These are phyloP conservation scores for Sisor rabdophorus DNA, from an alignment of 2,113 vertebrate species.

Conservation along the genomic window DNA sequence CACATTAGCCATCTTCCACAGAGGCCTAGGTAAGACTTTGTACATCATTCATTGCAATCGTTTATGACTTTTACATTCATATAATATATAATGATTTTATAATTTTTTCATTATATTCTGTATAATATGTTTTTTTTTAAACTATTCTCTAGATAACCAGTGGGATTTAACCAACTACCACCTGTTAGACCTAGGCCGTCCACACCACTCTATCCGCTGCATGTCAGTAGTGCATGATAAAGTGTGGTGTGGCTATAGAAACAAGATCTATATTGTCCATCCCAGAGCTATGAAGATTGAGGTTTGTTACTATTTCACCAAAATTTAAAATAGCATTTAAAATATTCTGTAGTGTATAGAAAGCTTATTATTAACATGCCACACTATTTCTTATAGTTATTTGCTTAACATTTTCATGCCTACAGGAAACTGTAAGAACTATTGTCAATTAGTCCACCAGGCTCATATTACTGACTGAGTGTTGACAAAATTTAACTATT, in stretches of 20 bases:
- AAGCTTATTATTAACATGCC: not conserved
- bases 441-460: not conserved
- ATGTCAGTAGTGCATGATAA: slow-evolving; percentile 94
- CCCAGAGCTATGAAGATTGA: slow-evolving; percentile 98
- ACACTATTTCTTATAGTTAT: not conserved
- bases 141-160: slow-evolving; percentile 75
- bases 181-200: slow-evolving; percentile 91
- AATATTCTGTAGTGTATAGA: not conserved
- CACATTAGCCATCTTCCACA: slow-evolving; percentile 93
- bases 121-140: slow-evolving; percentile 5
- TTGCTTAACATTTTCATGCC: not conserved
- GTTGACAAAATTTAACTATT: not conserved
- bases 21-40: slow-evolving; percentile 75
- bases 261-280: slow-evolving; percentile 96
- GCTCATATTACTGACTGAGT: not conserved
- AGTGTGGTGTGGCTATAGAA: slow-evolving; percentile 97
- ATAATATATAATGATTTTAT: not conserved
- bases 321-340: not conserved
- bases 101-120: too few species aligned
- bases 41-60: not conserved
- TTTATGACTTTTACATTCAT: too few species aligned
- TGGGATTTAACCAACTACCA: slow-evolving; percentile 99
- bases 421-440: not conserved
- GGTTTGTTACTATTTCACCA: slow-evolving; percentile 60
- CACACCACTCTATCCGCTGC: slow-evolving; percentile 96